Evolutionary conservation across 2,888 invertebrate genomes (phyloP).

Genomic region (Orchestes rusci): DNA sequence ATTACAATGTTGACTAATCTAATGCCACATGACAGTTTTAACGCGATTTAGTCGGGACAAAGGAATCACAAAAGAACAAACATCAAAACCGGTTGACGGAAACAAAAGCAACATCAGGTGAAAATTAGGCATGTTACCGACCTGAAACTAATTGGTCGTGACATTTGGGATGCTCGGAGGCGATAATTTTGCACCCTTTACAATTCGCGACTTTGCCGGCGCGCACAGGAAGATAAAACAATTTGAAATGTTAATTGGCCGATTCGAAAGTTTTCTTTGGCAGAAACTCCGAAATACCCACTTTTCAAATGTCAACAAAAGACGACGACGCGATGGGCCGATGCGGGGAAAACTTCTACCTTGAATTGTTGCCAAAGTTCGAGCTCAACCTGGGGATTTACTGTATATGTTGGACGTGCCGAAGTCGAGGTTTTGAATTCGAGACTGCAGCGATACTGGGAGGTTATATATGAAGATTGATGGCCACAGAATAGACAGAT

Average conservation of each 20-base stretch:
- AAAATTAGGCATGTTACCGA: background rate
- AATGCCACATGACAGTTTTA: too few species aligned
- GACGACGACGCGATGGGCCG: conserved; percentile 4
- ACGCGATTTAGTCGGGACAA: too few species aligned
- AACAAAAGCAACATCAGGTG: background rate
- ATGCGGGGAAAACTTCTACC: conserved; percentile 12
- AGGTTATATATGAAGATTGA: too few species aligned
- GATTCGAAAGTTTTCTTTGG: conserved; percentile 16
- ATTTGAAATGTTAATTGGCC: conserved; percentile 23
- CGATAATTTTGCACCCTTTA: conserved; percentile 22
- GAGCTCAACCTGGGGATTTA: conserved; percentile 12
- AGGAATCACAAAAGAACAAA: background rate
- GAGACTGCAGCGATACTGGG: too few species aligned
- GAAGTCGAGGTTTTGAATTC: too few species aligned
- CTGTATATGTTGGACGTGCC: conserved; percentile 5
- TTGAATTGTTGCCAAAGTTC: conserved; percentile 21
- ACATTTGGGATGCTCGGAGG: conserved; percentile 1
- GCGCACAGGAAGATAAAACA: conserved; percentile 28
- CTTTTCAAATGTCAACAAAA: conserved; percentile 20
- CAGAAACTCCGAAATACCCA: conserved; percentile 9
- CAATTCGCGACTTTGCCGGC: conserved; percentile 10
- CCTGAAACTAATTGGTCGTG: background rate
- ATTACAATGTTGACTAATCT: too few species aligned
- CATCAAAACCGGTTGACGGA: background rate
- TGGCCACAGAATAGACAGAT: too few species aligned